These are phyloP conservation scores for Polypedilum vanderplanki DNA, from an alignment of 1,140 invertebrate genomes.

Conservation along the genomic window DNA sequence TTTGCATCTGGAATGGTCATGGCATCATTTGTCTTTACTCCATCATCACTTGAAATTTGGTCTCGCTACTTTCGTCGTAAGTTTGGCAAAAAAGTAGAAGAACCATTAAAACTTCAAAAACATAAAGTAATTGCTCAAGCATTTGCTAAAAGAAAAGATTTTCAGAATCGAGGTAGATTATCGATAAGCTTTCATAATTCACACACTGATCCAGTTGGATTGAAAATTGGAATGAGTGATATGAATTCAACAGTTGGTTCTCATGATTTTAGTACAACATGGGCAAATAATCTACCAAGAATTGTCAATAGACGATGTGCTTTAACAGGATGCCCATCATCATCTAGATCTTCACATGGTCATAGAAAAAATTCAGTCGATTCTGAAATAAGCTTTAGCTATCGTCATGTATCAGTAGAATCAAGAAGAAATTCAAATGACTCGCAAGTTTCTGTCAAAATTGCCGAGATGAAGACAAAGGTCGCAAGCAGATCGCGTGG, in stretches of 20 bases:
- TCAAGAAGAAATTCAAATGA: slow-evolving; percentile 75
- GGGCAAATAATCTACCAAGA: slow-evolving; percentile 80
- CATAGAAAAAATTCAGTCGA: slow-evolving; percentile 55
- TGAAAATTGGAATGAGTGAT: slow-evolving; percentile 66
- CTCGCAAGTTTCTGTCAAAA: slow-evolving; percentile 75
- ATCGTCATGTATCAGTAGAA: slow-evolving; percentile 71
- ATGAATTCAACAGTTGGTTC: slow-evolving; percentile 65
- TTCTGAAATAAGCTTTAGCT: slow-evolving; percentile 73
- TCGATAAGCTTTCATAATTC: slow-evolving; percentile 79
- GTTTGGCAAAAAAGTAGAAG: slow-evolving; percentile 61
- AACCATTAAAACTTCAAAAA: slow-evolving; percentile 69
- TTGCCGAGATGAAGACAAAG: slow-evolving; percentile 70
- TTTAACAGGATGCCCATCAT: slow-evolving; percentile 52
- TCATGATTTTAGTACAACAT: slow-evolving; percentile 69
- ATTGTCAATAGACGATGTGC: slow-evolving; percentile 76
- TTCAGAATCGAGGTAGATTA: slow-evolving; percentile 71
- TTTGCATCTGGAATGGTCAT: slow-evolving; percentile 81
- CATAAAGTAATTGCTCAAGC: slow-evolving; percentile 86
- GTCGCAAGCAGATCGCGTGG: slow-evolving; percentile 48
- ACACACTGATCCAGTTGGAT: slow-evolving; percentile 81
- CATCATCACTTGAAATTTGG: slow-evolving; percentile 74
- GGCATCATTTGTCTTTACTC: slow-evolving; percentile 89
- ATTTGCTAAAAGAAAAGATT: slow-evolving; percentile 78
- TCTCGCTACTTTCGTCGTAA: slow-evolving; percentile 69
- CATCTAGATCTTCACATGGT: slow-evolving; percentile 51